Evolutionary conservation across 2,888 invertebrate species (phyloP).

Genomic region (Notocelia uddmanniana): DNA sequence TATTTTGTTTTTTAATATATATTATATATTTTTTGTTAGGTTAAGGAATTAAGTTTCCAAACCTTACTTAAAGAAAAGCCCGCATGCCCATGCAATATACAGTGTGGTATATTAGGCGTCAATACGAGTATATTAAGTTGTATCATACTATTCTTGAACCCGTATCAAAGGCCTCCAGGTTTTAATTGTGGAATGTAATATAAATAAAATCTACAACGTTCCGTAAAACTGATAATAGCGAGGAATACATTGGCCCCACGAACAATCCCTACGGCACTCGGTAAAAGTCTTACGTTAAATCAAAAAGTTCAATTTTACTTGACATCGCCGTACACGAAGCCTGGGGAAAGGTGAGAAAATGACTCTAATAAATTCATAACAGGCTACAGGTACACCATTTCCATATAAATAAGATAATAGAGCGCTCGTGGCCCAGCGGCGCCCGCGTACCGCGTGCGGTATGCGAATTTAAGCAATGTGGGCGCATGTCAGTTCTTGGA

Average conservation of each 20-base stretch:
- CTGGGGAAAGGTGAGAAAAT: slow-evolving; percentile 21
- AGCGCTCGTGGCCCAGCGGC: too few relatives aligned
- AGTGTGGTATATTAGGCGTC: too few relatives aligned
- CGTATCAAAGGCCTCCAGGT: not conserved
- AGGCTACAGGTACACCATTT: slow-evolving; percentile 40
- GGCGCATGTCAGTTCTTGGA: too few relatives aligned
- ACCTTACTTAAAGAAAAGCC: too few relatives aligned
- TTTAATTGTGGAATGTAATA: not conserved
- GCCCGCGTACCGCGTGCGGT: too few relatives aligned
- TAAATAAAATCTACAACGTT: not conserved
- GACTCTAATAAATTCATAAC: slow-evolving; percentile 36
- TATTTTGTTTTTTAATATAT: too few relatives aligned
- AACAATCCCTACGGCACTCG: not conserved
- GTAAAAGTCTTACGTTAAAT: slow-evolving; percentile 27
- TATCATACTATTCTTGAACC: not conserved
- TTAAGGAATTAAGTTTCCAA: too few relatives aligned
- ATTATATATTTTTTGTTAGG: too few relatives aligned
- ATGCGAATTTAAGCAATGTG: too few relatives aligned
- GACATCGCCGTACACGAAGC: slow-evolving; percentile 14
- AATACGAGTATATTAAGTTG: too few relatives aligned
- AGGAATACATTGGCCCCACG: not conserved
- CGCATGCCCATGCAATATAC: too few relatives aligned
- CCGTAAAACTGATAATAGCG: not conserved
- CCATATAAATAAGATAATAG: too few relatives aligned
- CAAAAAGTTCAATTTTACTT: slow-evolving; percentile 30